Evolutionary conservation across 2,113 vertebrate genomes (phyloP).

Genomic region (Sula dactylatra): DNA sequence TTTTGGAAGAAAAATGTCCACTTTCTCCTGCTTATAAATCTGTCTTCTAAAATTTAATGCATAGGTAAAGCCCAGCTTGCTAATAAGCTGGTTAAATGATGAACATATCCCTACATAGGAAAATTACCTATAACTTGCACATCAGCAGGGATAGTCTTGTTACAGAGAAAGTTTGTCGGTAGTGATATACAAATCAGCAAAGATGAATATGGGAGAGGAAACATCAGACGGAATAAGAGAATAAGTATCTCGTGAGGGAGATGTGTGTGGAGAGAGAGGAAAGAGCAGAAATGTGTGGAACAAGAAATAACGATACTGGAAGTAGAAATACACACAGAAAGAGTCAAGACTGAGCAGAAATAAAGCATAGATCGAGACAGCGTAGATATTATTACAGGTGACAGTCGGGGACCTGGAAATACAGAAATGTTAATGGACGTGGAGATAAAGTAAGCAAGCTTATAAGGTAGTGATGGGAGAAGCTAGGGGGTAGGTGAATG

Average conservation of each 20-base stretch:
- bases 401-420: background rate
- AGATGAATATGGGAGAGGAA: background rate
- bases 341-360: background rate
- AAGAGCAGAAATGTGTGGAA: background rate
- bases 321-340: background rate
- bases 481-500: background rate
- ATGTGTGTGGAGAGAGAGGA: background rate
- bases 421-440: background rate
- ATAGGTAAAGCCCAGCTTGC: background rate
- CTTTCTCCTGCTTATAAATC: background rate
- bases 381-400: background rate
- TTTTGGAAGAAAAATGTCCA: background rate
- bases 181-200: background rate
- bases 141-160: background rate
- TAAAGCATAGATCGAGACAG: background rate
- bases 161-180: background rate
- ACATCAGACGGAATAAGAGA: background rate
- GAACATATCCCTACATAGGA: background rate
- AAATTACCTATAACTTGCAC: background rate
- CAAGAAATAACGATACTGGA: background rate
- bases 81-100: background rate
- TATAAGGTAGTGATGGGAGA: background rate
- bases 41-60: background rate
- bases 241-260: background rate
- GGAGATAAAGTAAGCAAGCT: background rate